Conservation (phyloP, 2,888 invertebrate species). For the Trichogramma evanescens region DNA sequence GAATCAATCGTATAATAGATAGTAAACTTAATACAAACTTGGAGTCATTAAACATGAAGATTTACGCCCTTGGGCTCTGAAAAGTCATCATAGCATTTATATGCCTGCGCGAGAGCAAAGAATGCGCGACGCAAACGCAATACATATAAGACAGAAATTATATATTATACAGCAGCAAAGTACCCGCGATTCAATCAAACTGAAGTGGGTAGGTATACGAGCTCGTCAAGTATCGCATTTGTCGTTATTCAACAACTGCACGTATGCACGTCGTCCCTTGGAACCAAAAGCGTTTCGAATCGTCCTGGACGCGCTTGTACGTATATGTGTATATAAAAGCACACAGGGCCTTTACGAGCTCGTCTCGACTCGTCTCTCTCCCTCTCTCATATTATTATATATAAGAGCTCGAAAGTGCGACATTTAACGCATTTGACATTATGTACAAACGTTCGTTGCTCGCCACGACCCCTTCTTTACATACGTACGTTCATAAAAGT, state of each 20-base stretch:
- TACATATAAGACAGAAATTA: no score
- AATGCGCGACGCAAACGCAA: background rate
- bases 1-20: no score
- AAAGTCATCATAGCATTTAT: background rate
- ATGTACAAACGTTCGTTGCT: slow-evolving; percentile 2
- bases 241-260: background rate
- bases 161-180: no score
- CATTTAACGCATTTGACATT: slow-evolving; percentile 14
- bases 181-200: slow-evolving; percentile 12
- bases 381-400: background rate
- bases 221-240: background rate
- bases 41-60: background rate
- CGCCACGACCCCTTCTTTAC: background rate
- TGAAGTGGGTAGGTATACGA: background rate
- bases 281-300: slow-evolving; percentile 13
- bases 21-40: no score
- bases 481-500: slow-evolving; percentile 4
- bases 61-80: background rate
- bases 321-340: slow-evolving; percentile 7
- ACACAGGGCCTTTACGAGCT: slow-evolving; percentile 15
- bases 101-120: background rate
- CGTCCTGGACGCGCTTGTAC: background rate
- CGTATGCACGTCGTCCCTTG: background rate
- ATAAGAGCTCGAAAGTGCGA: slow-evolving; percentile 16
- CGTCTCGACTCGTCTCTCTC: background rate